Conservation (phyloP, 2,888 invertebrate genomes). For the Leuctra nigra region DNA sequence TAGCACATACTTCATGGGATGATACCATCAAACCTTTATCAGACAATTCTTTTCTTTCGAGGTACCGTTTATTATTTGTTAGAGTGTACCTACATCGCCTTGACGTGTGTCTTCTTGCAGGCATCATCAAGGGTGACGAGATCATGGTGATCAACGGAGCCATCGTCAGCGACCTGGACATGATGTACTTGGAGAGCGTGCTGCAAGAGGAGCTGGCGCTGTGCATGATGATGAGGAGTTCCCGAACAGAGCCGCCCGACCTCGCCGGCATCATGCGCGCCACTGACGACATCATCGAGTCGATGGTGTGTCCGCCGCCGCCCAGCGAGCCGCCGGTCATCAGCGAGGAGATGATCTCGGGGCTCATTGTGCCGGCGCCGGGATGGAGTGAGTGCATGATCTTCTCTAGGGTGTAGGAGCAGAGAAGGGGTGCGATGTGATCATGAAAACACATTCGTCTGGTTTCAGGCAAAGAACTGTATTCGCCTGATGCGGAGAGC, state of each 20-base stretch:
- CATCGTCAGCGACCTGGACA: slow-evolving; percentile 95
- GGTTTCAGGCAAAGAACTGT: slow-evolving; percentile 62
- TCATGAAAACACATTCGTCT: slow-evolving; percentile 9
- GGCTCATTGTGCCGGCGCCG: slow-evolving; percentile 93
- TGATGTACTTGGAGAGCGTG: slow-evolving; percentile 98
- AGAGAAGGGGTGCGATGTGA: neutral
- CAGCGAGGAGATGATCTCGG: slow-evolving; percentile 93
- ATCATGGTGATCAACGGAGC: slow-evolving; percentile 99
- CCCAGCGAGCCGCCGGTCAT: slow-evolving; percentile 89
- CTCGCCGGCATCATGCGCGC: slow-evolving; percentile 53
- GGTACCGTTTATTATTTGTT: no score
- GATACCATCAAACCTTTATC: no score
- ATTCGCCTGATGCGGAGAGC: slow-evolving; percentile 53
- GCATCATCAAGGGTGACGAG: slow-evolving; percentile 95
- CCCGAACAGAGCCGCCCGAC: slow-evolving; percentile 52
- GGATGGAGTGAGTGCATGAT: slow-evolving; percentile 73
- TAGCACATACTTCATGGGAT: no score
- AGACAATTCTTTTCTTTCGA: no score
- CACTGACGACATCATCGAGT: slow-evolving; percentile 94
- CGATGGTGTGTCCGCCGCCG: slow-evolving; percentile 92
- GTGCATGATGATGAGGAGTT: slow-evolving; percentile 91
- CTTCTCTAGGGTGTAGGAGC: neutral
- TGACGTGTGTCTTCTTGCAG: slow-evolving; percentile 46
- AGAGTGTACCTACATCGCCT: no score
- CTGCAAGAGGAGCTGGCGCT: slow-evolving; percentile 90